These are phyloP conservation scores for Rhingia campestris DNA, from an alignment of 2,888 invertebrate genomes.

Conservation along the genomic window DNA sequence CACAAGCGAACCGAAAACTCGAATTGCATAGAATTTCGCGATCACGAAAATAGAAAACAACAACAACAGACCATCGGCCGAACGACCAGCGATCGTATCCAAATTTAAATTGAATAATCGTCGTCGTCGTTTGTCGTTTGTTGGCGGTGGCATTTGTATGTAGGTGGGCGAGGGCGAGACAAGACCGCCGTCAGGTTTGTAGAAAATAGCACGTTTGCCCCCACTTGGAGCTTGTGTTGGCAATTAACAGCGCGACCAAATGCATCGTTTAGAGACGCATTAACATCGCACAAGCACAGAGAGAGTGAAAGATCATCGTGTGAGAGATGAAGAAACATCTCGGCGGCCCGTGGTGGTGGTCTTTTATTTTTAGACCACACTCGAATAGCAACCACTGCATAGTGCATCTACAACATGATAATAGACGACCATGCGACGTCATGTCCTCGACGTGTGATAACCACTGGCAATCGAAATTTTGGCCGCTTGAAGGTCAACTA, in stretches of 20 bases:
- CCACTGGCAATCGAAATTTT: background rate
- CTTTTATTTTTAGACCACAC: conserved; percentile 27
- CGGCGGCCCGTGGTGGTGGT: background rate
- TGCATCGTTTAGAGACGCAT: conserved; percentile 32
- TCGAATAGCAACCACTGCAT: background rate
- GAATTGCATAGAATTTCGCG: background rate
- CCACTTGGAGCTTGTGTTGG: conserved; percentile 30
- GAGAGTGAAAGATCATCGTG: conserved; percentile 11
- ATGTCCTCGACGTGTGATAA: background rate
- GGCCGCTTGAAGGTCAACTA: conserved; percentile 24
- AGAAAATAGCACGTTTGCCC: background rate
- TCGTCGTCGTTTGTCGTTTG: background rate
- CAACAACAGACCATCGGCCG: background rate
- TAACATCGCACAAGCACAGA: background rate
- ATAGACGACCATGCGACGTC: background rate
- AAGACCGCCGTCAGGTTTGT: conserved; percentile 14
- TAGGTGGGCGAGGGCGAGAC: conserved; percentile 13
- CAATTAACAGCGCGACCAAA: conserved; percentile 6
- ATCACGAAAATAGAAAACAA: conserved; percentile 9
- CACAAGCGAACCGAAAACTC: conserved; percentile 4
- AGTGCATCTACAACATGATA: background rate
- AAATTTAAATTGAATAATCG: conserved; percentile 31
- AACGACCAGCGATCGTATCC: conserved; percentile 4
- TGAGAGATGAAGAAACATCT: background rate
- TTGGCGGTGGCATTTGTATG: background rate